A percentile compares a stretch with the other conserved stretches of the same genome.
phyloP scores from a whole-genome alignment of 2,797 vertebrate genomes.

The Anguilla anguilla region DNA sequence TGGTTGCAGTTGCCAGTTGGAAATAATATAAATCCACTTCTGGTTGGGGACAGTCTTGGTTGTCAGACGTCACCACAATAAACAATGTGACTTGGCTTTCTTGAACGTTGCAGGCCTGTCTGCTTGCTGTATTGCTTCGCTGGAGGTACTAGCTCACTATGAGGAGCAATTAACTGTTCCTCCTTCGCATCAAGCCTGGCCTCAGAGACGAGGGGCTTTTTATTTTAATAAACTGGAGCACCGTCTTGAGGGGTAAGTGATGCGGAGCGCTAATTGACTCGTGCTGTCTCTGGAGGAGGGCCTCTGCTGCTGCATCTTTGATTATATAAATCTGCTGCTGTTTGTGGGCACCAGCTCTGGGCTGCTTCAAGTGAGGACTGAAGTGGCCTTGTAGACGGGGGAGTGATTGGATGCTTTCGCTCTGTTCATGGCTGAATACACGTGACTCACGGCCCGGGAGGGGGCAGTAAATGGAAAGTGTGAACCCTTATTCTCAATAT shows the following conservation, averaged over 20 bases:
- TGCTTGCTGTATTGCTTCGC: neutral
- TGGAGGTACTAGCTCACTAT: neutral
- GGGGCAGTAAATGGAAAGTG: neutral
- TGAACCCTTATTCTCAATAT: neutral
- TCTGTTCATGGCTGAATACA: neutral
- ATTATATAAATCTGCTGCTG: conserved; percentile 1
- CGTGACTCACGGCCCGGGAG: neutral
- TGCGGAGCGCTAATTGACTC: conserved; percentile 25
- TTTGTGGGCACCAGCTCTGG: neutral
- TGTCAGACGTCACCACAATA: neutral
- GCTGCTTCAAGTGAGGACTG: neutral
- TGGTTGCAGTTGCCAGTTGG: neutral
- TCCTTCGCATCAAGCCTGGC: conserved; percentile 6
- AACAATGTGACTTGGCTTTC: neutral
- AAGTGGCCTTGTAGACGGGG: neutral
- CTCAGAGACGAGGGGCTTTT: conserved; percentile 6
- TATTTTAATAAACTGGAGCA: conserved; percentile 16
- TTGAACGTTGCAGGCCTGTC: neutral
- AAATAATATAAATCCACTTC: neutral
- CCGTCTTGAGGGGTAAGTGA: neutral
- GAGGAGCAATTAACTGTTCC: conserved; percentile 13
- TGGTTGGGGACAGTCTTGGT: neutral
- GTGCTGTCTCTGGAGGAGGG: neutral
- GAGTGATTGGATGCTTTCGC: neutral
- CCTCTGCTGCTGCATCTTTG: neutral